Evolutionary conservation across 2,888 invertebrate genomes (phyloP).

Genomic region (Melinopterus prodromus): DNA sequence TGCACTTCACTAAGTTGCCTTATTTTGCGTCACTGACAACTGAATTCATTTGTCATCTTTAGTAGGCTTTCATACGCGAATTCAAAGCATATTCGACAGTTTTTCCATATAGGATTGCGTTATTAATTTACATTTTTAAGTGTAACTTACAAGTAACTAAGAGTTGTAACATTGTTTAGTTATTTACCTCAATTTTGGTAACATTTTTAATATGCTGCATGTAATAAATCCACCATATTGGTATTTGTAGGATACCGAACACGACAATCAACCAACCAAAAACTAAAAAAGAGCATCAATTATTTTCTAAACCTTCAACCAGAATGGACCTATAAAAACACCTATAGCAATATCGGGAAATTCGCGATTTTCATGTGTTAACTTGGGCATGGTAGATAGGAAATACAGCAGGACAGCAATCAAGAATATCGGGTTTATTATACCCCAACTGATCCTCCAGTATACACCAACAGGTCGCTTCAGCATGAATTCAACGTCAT

Average conservation of each 20-base stretch:
- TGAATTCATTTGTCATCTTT: too few species aligned
- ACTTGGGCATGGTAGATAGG: constrained; percentile 66
- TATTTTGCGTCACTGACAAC: too few species aligned
- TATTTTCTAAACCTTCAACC: not conserved
- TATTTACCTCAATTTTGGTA: constrained; percentile 43
- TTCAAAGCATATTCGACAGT: too few species aligned
- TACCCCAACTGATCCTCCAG: constrained; percentile 82
- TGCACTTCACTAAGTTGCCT: too few species aligned
- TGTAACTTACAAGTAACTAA: too few species aligned
- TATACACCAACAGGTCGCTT: constrained; percentile 72
- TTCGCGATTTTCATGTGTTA: constrained; percentile 66
- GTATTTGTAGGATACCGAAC: constrained; percentile 63
- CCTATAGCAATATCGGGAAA: constrained; percentile 68
- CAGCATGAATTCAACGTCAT: constrained; percentile 83
- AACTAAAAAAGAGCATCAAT: constrained; percentile 52
- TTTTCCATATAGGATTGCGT: too few species aligned
- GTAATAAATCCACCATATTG: constrained; percentile 59
- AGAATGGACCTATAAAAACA: constrained; percentile 9
- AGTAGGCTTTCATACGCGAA: too few species aligned
- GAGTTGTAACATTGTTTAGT: too few species aligned
- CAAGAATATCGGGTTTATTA: constrained; percentile 76
- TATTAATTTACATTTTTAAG: too few species aligned
- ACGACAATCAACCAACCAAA: constrained; percentile 65
- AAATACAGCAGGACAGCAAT: constrained; percentile 76
- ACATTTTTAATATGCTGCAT: constrained; percentile 45